Conservation (phyloP, 2,797 vertebrate species). For the Cirrhinus molitorella region DNA sequence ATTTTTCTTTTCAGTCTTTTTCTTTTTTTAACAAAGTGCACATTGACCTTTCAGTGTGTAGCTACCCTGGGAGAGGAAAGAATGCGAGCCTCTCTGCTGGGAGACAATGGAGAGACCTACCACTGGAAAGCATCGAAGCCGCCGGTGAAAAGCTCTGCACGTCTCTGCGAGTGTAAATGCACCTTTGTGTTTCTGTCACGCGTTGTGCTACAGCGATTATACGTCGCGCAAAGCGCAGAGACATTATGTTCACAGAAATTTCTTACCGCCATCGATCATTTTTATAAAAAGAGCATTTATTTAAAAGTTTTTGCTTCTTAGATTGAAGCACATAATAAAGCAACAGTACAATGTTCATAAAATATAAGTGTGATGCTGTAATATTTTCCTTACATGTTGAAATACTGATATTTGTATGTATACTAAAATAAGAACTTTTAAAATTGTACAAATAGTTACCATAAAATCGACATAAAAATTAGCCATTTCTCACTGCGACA, state of each 20-base stretch:
- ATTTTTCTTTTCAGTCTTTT: slow-evolving; percentile 55
- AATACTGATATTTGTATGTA: slow-evolving; percentile 99
- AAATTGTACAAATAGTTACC: slow-evolving; percentile 99
- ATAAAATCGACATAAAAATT: slow-evolving; percentile 99
- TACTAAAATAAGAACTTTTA: slow-evolving; percentile 99
- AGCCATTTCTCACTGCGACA: slow-evolving; percentile 92
- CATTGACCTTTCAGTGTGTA: slow-evolving; percentile 72
- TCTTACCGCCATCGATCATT: slow-evolving; percentile 66
- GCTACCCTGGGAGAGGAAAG: slow-evolving; percentile 64
- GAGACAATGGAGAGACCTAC: slow-evolving; percentile 57
- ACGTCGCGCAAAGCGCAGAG: not conserved
- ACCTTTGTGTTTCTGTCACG: slow-evolving; percentile 12
- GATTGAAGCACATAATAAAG: slow-evolving; percentile 99
- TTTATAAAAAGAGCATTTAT: slow-evolving; percentile 95
- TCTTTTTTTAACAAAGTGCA: slow-evolving; percentile 71
- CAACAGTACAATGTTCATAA: slow-evolving; percentile 99
- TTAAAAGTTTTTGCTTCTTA: slow-evolving; percentile 97
- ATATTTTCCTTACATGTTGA: slow-evolving; percentile 96
- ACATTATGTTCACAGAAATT: slow-evolving; percentile 22
- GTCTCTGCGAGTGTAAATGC: slow-evolving; percentile 29
- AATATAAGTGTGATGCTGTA: slow-evolving; percentile 99
- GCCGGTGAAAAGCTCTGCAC: slow-evolving; percentile 42
- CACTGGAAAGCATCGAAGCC: slow-evolving; percentile 45
- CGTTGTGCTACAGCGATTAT: not conserved
- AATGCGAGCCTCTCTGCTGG: slow-evolving; percentile 54